Conservation (phyloP, 1,140 invertebrate species). For the Gyrodactylus bullatarudis region DNA sequence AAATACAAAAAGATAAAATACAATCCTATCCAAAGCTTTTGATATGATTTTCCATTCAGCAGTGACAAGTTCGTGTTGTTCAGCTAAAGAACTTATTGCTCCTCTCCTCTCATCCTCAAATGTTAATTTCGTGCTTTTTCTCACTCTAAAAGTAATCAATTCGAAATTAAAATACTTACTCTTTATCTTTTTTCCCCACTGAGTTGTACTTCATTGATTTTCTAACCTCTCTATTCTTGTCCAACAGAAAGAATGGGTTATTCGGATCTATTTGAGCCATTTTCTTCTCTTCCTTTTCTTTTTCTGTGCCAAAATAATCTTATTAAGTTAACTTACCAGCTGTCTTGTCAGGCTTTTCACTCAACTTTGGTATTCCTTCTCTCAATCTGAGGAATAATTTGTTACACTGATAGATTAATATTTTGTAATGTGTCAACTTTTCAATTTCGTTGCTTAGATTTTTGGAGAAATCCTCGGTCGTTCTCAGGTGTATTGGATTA, state of each 20-base stretch:
- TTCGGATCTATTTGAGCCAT: background rate
- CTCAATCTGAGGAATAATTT: background rate
- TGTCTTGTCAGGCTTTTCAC: background rate
- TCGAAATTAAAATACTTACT: background rate
- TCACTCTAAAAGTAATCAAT: slow-evolving; percentile 7
- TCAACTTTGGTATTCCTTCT: background rate
- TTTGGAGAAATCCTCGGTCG: background rate
- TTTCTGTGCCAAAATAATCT: background rate
- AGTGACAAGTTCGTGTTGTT: slow-evolving; percentile 12
- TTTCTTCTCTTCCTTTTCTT: background rate
- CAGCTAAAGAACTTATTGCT: slow-evolving; percentile 9
- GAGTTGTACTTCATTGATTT: background rate
- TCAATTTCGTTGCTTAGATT: background rate
- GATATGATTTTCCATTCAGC: slow-evolving; percentile 18
- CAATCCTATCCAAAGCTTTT: slow-evolving; percentile 14
- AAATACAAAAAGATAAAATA: slow-evolving; percentile 16
- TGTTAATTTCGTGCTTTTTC: background rate
- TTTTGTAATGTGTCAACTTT: background rate
- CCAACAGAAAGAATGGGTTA: background rate
- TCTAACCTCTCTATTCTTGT: background rate
- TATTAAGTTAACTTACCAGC: background rate
- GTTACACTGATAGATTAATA: slow-evolving; percentile 1
- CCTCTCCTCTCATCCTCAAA: background rate
- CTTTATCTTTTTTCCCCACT: background rate
- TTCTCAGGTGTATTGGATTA: background rate